phyloP scores from a whole-genome alignment of 2,113 vertebrate species.

The human (Homo sapiens) region DNA sequence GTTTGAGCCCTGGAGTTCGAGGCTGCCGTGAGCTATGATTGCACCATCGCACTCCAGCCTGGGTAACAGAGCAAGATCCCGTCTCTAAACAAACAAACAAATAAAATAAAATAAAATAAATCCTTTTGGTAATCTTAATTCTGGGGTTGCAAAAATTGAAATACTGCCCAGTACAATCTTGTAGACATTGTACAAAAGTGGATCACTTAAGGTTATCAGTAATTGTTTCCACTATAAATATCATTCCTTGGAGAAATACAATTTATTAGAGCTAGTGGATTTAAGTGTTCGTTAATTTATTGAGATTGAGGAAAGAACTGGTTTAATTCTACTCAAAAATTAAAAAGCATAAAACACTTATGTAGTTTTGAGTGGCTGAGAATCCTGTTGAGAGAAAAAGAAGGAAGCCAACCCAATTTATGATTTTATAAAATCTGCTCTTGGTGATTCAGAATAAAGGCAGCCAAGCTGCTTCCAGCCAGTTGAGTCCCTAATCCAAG shows the following conservation, averaged over 20 bases:
- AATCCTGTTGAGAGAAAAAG: neutral
- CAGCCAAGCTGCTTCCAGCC: neutral
- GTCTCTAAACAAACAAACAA: too few relatives aligned
- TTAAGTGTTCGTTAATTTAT: constrained; percentile 50
- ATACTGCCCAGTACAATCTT: neutral
- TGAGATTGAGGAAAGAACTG: neutral
- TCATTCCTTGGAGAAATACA: constrained; percentile 26
- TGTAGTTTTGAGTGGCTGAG: neutral
- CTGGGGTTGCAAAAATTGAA: neutral
- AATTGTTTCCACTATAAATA: constrained; percentile 9
- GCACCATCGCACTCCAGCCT: too few relatives aligned
- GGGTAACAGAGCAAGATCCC: too few relatives aligned
- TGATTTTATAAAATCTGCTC: neutral
- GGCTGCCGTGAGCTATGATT: too few relatives aligned
- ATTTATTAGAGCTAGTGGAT: constrained; percentile 35
- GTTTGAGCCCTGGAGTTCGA: too few relatives aligned
- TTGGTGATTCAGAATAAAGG: neutral
- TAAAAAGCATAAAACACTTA: neutral
- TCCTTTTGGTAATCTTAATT: neutral
- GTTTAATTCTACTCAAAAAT: constrained; percentile 1
- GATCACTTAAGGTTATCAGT: constrained; percentile 32
- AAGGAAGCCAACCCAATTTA: neutral
- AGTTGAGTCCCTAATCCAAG: neutral
- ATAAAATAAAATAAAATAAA: neutral
- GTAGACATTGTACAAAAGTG: neutral